Conservation (phyloP, 2,113 vertebrate genomes). For the Rhegmatorhina hoffmannsi region DNA sequence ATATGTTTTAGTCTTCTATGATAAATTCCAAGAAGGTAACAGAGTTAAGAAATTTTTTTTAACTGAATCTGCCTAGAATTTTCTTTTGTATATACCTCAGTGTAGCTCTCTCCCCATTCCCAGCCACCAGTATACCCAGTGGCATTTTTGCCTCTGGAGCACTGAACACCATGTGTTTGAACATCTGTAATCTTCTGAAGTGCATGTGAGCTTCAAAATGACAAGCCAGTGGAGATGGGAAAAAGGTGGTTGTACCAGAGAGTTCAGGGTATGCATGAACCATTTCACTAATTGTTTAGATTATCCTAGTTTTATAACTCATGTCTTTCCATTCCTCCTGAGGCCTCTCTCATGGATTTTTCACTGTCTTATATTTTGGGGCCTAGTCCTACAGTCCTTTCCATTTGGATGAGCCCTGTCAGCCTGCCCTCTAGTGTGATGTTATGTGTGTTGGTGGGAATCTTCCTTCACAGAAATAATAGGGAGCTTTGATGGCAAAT, state of each 20-base stretch:
- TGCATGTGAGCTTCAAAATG: neutral
- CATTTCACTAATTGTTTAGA: neutral
- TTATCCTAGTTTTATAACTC: neutral
- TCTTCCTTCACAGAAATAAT: neutral
- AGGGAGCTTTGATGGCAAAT: neutral
- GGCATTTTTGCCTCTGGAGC: neutral
- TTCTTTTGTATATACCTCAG: neutral
- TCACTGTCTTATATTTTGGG: neutral
- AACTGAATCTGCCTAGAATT: neutral
- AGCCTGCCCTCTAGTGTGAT: neutral
- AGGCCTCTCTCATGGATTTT: neutral
- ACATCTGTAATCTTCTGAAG: neutral
- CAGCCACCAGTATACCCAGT: neutral
- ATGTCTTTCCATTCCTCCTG: neutral
- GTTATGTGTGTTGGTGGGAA: fast-evolving
- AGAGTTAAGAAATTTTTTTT: neutral
- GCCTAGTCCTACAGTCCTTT: neutral
- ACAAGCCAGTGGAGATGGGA: neutral
- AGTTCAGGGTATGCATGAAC: neutral
- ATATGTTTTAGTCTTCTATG: neutral
- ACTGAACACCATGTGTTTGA: neutral
- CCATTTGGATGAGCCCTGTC: neutral
- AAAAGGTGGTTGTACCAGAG: neutral
- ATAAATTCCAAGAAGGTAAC: neutral
- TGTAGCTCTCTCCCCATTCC: neutral